Evolutionary conservation across 1,140 invertebrate genomes (phyloP), one percentile per base, ranked within the genome.

Genomic region (Dinoponera quadriceps): DNA sequence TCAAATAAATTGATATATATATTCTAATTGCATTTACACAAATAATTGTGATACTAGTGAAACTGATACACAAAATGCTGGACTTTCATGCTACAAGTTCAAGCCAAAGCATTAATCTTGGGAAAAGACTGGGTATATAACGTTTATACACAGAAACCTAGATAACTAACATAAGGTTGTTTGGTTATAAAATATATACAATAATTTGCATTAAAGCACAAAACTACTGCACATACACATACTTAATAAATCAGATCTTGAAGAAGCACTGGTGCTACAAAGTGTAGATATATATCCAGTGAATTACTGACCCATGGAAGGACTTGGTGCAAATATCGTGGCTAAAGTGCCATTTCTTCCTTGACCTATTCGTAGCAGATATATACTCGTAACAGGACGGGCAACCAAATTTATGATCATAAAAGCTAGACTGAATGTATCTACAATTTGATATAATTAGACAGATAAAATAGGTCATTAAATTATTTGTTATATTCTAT

Each of bases 391-490:
- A 13, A 95, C 25, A 38, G 93, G 88, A 49, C 95, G 92, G 14
- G 90, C 83, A 20, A 95, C 86, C 82, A 95, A 87, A 88, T 95
- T 95, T 84, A 95, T 91, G 44, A 95, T 94, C 84, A 94, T 92
- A 90, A 95, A 92, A 13, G 91, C 92, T 18, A 92, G 93, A 84
- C 94, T 93, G 69, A 95, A 95, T 73, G 90, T 93, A n/a, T n/a
- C n/a, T 94, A 78, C 71, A 92, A 91, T 20, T 90, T 86, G 51
- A 65, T 86, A 29, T 38, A 63, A 86, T 86, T 72, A 91, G 29
- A 88, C 55, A 86, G 62, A 88, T 84, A 88, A 57, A 88, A 62
- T 25, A 54, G 18, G 55, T 85, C 59, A 78, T 73, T 63, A 38
- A 71, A 71, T 16, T 65, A 33, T 48, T 63, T 71, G 13, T 81